Percentiles rank a stretch among this genome's conserved stretches.
Conservation (phyloP, 1,140 invertebrate species). For the Drosophila ananassae region DNA sequence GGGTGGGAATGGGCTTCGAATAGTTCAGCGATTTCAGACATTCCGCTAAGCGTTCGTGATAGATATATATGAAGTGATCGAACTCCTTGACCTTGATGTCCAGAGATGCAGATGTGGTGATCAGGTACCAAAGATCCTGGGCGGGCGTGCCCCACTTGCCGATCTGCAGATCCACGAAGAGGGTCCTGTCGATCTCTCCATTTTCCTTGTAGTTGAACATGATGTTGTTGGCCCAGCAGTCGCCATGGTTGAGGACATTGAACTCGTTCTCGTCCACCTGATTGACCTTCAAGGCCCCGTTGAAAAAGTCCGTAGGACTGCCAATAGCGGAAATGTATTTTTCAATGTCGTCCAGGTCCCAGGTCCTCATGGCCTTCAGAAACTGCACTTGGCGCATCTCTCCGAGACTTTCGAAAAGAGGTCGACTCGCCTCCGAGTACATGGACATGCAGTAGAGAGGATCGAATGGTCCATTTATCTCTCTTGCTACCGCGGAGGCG, state of each 20-base stretch:
- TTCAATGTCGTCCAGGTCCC: constrained; percentile 56
- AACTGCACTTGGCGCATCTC: constrained; percentile 28
- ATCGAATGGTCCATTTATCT: constrained; percentile 59
- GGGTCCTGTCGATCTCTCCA: constrained; percentile 70
- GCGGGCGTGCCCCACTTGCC: constrained; percentile 67
- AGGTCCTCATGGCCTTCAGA: constrained; percentile 44
- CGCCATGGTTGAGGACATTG: constrained; percentile 88
- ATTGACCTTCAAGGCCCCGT: constrained; percentile 29
- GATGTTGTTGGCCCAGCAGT: constrained; percentile 84
- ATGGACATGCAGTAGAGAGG: constrained; percentile 37
- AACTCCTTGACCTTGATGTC: constrained; percentile 68
- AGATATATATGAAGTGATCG: constrained; percentile 68
- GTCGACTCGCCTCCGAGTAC: constrained; percentile 43
- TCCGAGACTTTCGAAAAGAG: constrained; percentile 36
- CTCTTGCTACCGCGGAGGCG: constrained; percentile 76
- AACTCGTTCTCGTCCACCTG: constrained; percentile 84
- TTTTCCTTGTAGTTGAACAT: constrained; percentile 80
- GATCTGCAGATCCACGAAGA: constrained; percentile 68
- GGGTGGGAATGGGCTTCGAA: constrained; percentile 48
- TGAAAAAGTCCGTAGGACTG: constrained; percentile 15
- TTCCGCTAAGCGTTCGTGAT: constrained; percentile 56
- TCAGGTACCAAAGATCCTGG: constrained; percentile 68
- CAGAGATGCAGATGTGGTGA: constrained; percentile 48
- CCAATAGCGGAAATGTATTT: constrained; percentile 33
- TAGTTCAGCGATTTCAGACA: constrained; percentile 61